Base-by-base conservation (phyloP, 2,888 invertebrate species). In the Lordiphosa andalusiaca region DNA sequence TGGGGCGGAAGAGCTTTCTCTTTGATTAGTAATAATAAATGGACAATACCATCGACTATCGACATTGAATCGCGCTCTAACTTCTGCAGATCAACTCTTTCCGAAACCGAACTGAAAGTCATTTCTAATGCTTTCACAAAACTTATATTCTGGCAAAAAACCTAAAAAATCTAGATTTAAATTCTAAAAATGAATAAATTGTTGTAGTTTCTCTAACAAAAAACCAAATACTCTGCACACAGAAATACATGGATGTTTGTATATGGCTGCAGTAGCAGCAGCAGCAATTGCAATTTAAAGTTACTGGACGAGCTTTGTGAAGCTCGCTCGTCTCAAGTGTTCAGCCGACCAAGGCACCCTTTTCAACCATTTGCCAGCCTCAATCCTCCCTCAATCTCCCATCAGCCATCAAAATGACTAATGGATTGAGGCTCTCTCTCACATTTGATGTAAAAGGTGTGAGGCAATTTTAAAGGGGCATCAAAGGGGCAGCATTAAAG, bases 281-380 rank as follows among this genome's bases (percentile, higher is more conserved):
- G 30, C 23, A 67, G 67, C 67, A 67, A 71, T 71, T 71, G 73
- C 71, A 74, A 74, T 73, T 74, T 71, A 63, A 71, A 71, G 74
- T 71, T 71, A 53, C 44, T 53, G 21, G 21, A 21, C 40, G 19
- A 16, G 42, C 42, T 42, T 13, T 42, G 25, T 42, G 30, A 53
- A 53, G 42, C 60, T 59, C 49, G 42, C 60, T 59, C 49, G 62
- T 63, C 62, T 63, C 62, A 63, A 63, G 62, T 63, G 62, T 59
- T 67, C 66, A 49, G 67, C 67, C 67, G 67, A 58, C 49, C 38
- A 38, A 23, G 56, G 47, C 65, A 55, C 56, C 65, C 61, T 40
- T 65, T 47, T n/a, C 33, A 30, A 35, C 46, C 33, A 10, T 13
- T 46, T 48, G n/a, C 13, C 54, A 52, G 25, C 30, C 54, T 25